Base-by-base conservation (phyloP, 2,113 vertebrate genomes). In the Myodes glareolus region DNA sequence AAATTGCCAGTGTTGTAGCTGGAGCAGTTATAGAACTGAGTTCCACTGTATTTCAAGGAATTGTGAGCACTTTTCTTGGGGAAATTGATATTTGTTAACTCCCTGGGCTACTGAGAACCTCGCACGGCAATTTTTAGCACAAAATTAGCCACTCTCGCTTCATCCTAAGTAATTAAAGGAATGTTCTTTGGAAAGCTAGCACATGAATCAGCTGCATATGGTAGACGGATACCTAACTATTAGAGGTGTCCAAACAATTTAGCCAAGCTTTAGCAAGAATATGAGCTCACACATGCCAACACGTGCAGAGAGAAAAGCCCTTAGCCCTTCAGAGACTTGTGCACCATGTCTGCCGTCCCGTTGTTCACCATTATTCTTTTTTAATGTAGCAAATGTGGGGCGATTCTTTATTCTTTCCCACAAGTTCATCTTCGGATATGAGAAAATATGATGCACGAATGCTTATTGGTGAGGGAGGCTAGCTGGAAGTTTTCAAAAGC, bases 211-310 rank as follows among this genome's bases (percentile, higher is more conserved):
- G 96, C 78, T 97, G 94, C 78, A 85, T 97, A 72, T 10, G 97
- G 72, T 33, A 96, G 97, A 98, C 21, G 80, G 97, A 98, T 98
- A 97, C 90, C 95, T 97, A 97, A 93, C 80, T 96, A 97, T 97
- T 88, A 98, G 93, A 97, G 91, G 96, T 97, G 97, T 98, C 98
- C 98, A 98, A 98, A 98, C 97, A 98, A 96, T 98, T 98, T 98
- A 97, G 96, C 97, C 98, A 98, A 98, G 97, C 98, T 98, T 98
- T 98, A 98, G 95, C 97, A 98, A 98, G 98, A 97, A 98, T 76
- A 96, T 85, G 94, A 96, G 96, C 67, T 85, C 96, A 96, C 92
- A 94, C 14, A 92, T 75, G 95, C 85, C 61, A 33, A 96, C 96
- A 39, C 68, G 50, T 73, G 91, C 93, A n/a, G 72, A 87, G 78